A percentile compares a stretch with the other conserved stretches of the same genome.
These are phyloP conservation scores for Ophiothrix spiculata DNA, from an alignment of 35 echinoderm and acorn worm genomes.

Conservation along the genomic window DNA sequence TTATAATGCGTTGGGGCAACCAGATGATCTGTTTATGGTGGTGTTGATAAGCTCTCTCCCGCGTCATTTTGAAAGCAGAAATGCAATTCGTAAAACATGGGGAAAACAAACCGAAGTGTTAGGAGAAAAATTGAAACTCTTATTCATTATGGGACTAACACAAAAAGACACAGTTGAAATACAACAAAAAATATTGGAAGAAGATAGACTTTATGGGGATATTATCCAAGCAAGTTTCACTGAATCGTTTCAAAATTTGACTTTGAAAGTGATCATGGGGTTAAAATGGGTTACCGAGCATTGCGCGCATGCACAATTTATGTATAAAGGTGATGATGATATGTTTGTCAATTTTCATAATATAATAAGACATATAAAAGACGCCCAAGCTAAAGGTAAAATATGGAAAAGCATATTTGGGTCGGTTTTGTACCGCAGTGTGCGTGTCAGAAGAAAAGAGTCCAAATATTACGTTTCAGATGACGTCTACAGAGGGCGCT, in stretches of 20 bases:
- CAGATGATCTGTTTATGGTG: slow-evolving; percentile 65
- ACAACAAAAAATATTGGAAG: slow-evolving; percentile 61
- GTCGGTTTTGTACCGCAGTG: slow-evolving; percentile 55
- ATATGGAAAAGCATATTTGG: slow-evolving; percentile 54
- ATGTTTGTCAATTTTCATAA: slow-evolving; percentile 90
- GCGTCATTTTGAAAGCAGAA: slow-evolving; percentile 66
- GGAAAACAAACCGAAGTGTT: slow-evolving; percentile 32
- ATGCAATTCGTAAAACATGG: slow-evolving; percentile 85
- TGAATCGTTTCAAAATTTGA: slow-evolving; percentile 84
- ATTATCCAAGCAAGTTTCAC: slow-evolving; percentile 77
- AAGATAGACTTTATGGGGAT: slow-evolving; percentile 74
- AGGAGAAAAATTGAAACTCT: slow-evolving; percentile 35
- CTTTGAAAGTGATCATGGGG: slow-evolving; percentile 75
- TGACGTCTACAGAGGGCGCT: slow-evolving; percentile 68
- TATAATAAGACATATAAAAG: slow-evolving; percentile 59
- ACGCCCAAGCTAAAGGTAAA: slow-evolving; percentile 31
- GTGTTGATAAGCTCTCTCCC: slow-evolving; percentile 75
- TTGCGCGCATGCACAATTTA: slow-evolving; percentile 68
- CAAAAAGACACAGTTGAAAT: slow-evolving; percentile 69
- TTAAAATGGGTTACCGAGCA: slow-evolving; percentile 79
- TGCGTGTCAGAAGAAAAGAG: slow-evolving; percentile 39
- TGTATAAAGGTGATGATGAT: slow-evolving; percentile 97
- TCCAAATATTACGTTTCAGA: slow-evolving; percentile 82
- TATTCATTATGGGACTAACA: slow-evolving; percentile 87
- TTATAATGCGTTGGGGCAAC: slow-evolving; percentile 33